Percentiles rank a stretch among this genome's conserved stretches.
phyloP scores from a whole-genome alignment of 1,140 invertebrate species.

The Formica exsecta region DNA sequence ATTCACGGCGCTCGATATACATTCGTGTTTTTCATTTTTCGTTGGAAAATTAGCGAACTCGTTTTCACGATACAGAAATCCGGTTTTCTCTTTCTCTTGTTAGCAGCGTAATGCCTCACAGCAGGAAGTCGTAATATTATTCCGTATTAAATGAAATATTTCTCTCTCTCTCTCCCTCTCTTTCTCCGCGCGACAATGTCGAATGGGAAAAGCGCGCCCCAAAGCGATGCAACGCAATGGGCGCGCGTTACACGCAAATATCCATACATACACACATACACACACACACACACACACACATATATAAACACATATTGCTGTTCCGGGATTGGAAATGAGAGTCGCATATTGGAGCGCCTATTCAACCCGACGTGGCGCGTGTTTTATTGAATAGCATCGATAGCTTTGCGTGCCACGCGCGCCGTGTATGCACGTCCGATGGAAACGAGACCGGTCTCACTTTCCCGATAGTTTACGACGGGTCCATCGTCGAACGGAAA shows the following conservation, averaged over 20 bases:
- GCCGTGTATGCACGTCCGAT: slow-evolving; percentile 51
- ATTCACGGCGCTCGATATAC: background rate
- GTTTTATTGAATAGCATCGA: slow-evolving; percentile 76
- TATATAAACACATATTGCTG: background rate
- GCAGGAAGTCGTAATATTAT: slow-evolving; percentile 66
- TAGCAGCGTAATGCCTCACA: background rate
- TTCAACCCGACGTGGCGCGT: slow-evolving; percentile 63
- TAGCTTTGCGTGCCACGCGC: slow-evolving; percentile 57
- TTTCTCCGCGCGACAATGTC: slow-evolving; percentile 52
- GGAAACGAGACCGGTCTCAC: slow-evolving; percentile 53
- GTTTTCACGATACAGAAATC: slow-evolving; percentile 35
- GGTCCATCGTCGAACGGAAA: slow-evolving; percentile 42
- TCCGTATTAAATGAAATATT: slow-evolving; percentile 71
- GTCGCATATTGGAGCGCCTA: slow-evolving; percentile 72
- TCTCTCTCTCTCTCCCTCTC: too few species aligned
- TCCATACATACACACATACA: background rate
- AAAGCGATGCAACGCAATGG: slow-evolving; percentile 61
- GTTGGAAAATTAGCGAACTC: slow-evolving; percentile 15
- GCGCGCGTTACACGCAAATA: background rate
- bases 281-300: background rate
- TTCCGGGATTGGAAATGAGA: slow-evolving; percentile 73
- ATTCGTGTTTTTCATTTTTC: background rate
- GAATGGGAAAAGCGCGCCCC: slow-evolving; percentile 44
- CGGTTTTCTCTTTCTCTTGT: background rate
- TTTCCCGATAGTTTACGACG: slow-evolving; percentile 65